Conservation (phyloP, 2,113 vertebrate species). For the Natator depressus region DNA sequence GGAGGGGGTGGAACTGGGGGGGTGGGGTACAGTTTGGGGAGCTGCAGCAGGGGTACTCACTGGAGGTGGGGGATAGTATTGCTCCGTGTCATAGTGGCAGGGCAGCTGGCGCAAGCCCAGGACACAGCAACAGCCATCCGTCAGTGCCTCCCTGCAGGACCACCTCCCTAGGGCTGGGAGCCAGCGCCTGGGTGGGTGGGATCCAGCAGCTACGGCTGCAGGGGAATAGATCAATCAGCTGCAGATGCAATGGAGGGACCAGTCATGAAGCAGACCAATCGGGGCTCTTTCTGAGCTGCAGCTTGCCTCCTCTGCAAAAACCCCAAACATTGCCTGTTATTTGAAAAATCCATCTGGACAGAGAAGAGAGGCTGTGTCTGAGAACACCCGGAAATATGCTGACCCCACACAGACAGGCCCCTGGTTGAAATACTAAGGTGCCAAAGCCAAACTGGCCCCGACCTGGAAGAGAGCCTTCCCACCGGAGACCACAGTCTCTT, state of each 20-base stretch:
- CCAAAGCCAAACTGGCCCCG: neutral
- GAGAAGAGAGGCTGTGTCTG: too few relatives aligned
- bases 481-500: neutral
- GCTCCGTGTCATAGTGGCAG: too few relatives aligned
- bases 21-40: too few relatives aligned
- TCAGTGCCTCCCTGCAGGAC: neutral
- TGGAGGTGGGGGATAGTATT: too few relatives aligned
- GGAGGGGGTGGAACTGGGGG: too few relatives aligned
- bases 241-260: neutral
- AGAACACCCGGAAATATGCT: too few relatives aligned
- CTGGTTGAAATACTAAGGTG: neutral
- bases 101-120: too few relatives aligned
- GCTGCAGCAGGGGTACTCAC: too few relatives aligned
- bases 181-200: too few relatives aligned
- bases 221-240: neutral
- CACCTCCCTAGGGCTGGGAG: too few relatives aligned
- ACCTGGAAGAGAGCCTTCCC: neutral
- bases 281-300: neutral
- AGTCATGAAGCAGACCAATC: neutral
- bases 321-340: neutral
- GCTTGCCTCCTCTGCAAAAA: too few relatives aligned
- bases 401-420: neutral
- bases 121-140: too few relatives aligned
- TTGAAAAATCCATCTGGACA: neutral
- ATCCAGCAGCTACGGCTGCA: neutral